Base-by-base conservation (phyloP, 2,113 vertebrate species). In the Podarcis muralis region DNA sequence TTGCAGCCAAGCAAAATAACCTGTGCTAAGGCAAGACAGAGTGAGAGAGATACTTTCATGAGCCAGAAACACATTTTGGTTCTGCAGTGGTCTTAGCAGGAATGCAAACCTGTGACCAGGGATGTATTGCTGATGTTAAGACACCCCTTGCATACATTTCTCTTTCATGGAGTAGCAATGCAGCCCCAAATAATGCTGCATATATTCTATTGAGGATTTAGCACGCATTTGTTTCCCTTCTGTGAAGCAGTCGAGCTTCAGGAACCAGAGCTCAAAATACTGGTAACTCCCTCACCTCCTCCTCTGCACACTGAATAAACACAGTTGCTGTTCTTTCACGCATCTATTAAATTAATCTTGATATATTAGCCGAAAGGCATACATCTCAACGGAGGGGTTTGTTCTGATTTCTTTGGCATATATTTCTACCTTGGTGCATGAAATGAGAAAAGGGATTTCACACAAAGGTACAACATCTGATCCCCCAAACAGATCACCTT, bases 401-500 rank as follows among this genome's bases (percentile, higher is more conserved):
- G 77, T 83, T 93, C 57, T 90, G 84, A 72, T 75, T 90, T 91
- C 86, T 68, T 87, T 82, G 66, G 76, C 76, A 92, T 43, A 32
- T 87, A 75, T 62, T 71, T 86, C 85, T 86, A 93, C 86, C 87
- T 74, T 88, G 88, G 89, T 88, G 43, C 62, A 81, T 78, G 84
- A 93, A 94, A 77, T 74, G 84, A 62, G 53, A 90, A 90, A 32
- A 18, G 57, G 82, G 89, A 88, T 91, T 84, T 87, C 83, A 76
- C 25, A 76, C n/a, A 88, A 53, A 68, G n/a, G 12, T 89, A 35
- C 48, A 74, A 53, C 18, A 48, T 48, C 43, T 1, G 84, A 48
- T 68, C 77, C 68, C 76, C 87, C 32, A 40, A 35, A 20, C 59
- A 81, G 81, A 22, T n/a, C 59, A 66, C 16, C n/a, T 80, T 57